Base-by-base conservation (phyloP, 2,797 vertebrate species). In the Acanthornis magna region DNA sequence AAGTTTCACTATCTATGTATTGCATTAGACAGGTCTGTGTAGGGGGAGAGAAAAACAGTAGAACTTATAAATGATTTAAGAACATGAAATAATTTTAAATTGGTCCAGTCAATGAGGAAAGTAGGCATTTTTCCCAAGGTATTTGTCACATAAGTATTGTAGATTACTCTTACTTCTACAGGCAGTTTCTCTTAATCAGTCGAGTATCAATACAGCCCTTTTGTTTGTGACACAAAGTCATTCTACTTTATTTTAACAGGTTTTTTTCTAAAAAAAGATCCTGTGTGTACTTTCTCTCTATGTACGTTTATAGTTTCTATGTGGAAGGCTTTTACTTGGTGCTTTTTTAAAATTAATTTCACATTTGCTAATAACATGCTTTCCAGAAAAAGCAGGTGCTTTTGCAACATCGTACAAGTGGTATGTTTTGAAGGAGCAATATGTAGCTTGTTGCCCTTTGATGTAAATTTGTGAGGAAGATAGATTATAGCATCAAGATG, bases 401-500 rank as follows among this genome's bases (percentile, higher is more conserved):
- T 86, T 82, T 53, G 70, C 40, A 70, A 21, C 42, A 57, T 65
- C 68, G 29, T 51, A 91, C 45, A 89, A 94, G 88, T 90, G 36
- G 15, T 43, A 26, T 85, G 43, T 87, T 91, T 75, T 75, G 79
- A 96, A 97, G 79, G 66, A 94, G 65, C 72, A 77, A 29, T 42
- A 57, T 74, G 53, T 43, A 91, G 79, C 63, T 89, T 93, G 70
- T 84, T 96, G 94, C 83, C 82, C 91, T 91, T 91, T 91, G 80
- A 71, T 93, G 93, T 94, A 93, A 95, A 95, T 97, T 95, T 95
- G 77, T 23, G 5, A 91, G 87, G 55, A 93, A 91, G 75, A 95
- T 38, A 96, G 94, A 92, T 95, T 96, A 96, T 96, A 91, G 71
- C 91, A 95, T 95, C 90, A 88, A 76, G 94, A 91, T 91, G 78